Percentiles rank a stretch among this genome's conserved stretches.
Conservation (phyloP, 1,140 invertebrate genomes). For the Calephelis nemesis region DNA sequence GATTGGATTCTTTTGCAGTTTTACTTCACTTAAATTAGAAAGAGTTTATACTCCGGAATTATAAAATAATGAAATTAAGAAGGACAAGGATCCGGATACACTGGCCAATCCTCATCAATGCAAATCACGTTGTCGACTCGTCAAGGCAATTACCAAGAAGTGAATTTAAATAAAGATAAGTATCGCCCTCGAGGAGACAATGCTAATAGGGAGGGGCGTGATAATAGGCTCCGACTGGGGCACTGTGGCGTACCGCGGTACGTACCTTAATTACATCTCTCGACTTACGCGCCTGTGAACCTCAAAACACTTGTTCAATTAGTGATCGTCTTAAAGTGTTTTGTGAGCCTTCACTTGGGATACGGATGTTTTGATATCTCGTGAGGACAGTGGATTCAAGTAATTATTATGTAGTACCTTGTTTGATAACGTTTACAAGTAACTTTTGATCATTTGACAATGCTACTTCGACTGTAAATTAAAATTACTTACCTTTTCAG, state of each 20-base stretch:
- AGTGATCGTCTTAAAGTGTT: constrained; percentile 69
- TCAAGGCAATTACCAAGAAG: constrained; percentile 78
- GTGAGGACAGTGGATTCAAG: too few species aligned
- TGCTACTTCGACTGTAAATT: too few species aligned
- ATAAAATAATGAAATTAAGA: constrained; percentile 67
- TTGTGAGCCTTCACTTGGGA: constrained; percentile 48
- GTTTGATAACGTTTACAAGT: too few species aligned
- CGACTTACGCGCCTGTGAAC: constrained; percentile 70
- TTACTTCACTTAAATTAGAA: background rate
- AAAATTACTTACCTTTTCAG: too few species aligned
- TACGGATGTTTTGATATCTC: too few species aligned
- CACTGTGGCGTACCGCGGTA: constrained; percentile 58
- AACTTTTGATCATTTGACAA: too few species aligned
- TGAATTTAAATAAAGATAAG: constrained; percentile 80
- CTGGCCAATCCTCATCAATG: constrained; percentile 76
- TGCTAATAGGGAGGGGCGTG: constrained; percentile 75
- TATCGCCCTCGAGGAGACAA: constrained; percentile 77
- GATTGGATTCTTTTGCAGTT: too few species aligned
- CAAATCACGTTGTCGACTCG: constrained; percentile 79
- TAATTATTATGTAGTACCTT: too few species aligned
- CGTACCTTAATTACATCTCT: constrained; percentile 76
- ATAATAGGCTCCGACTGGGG: constrained; percentile 71
- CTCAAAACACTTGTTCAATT: constrained; percentile 76
- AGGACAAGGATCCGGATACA: constrained; percentile 46
- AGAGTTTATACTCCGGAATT: constrained; percentile 34